Conservation (phyloP, 2,888 invertebrate species). For the Dexiosoma caninum region DNA sequence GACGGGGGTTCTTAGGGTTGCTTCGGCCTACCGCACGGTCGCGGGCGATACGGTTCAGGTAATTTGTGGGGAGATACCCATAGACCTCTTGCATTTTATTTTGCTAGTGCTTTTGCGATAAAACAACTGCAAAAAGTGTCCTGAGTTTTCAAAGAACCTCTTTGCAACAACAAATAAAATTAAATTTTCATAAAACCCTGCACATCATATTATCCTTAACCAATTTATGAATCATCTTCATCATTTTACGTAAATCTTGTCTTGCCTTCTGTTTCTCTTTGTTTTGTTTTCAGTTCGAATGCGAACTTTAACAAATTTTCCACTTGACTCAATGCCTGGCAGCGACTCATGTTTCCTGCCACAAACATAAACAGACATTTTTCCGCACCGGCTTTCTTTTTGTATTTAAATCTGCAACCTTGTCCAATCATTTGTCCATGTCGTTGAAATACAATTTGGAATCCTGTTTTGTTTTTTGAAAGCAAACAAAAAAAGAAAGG, state of each 20-base stretch:
- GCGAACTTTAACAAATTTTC: constrained; percentile 2
- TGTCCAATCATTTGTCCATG: constrained; percentile 3
- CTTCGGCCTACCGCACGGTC: too few relatives aligned
- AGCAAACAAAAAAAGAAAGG: too few relatives aligned
- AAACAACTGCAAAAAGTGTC: too few relatives aligned
- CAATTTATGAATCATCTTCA: background rate
- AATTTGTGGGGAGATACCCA: too few relatives aligned
- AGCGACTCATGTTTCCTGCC: constrained; percentile 28
- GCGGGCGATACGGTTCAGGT: too few relatives aligned
- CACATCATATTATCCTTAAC: background rate
- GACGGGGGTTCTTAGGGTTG: too few relatives aligned
- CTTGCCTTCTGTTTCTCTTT: background rate
- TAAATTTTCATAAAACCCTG: too few relatives aligned
- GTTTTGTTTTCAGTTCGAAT: background rate
- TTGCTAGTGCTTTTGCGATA: too few relatives aligned
- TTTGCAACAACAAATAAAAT: too few relatives aligned
- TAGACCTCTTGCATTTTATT: too few relatives aligned
- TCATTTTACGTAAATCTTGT: background rate
- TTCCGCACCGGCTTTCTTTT: background rate
- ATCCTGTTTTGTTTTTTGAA: background rate
- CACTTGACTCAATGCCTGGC: constrained; percentile 14
- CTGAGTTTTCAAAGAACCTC: too few relatives aligned
- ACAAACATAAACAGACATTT: constrained; percentile 21
- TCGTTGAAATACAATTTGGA: constrained; percentile 35
- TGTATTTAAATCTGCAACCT: background rate